Evolutionary conservation across 1,140 invertebrate genomes (phyloP).

Genomic region (Gyrodactylus bullatarudis): DNA sequence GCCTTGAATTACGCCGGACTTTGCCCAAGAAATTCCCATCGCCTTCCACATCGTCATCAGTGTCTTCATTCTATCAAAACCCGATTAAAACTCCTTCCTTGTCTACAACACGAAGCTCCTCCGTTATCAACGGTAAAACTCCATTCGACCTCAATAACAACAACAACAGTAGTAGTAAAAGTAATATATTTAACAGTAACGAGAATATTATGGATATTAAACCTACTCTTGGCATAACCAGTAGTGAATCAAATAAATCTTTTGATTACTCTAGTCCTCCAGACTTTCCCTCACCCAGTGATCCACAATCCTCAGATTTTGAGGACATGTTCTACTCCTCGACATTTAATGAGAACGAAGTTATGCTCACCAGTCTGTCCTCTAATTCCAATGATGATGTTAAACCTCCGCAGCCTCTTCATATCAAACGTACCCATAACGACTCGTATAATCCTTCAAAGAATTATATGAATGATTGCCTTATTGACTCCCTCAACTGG

Average conservation of each 20-base stretch:
- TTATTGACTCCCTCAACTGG: not conserved
- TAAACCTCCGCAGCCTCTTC: not conserved
- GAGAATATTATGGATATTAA: not conserved
- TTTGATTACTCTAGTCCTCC: not conserved
- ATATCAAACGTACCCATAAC: not conserved
- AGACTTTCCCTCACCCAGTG: not conserved
- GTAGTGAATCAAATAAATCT: not conserved
- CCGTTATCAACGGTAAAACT: not conserved
- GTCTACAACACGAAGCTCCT: not conserved
- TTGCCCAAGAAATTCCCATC: not conserved
- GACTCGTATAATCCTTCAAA: not conserved
- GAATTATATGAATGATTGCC: not conserved
- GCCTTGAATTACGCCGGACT: not conserved
- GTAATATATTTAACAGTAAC: not conserved
- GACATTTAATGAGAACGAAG: not conserved
- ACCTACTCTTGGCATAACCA: no score
- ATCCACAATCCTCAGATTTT: not conserved
- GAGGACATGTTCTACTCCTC: not conserved
- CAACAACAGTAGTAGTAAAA: not conserved
- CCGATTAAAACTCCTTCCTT: no score
- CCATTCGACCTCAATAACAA: not conserved
- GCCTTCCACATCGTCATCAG: not conserved
- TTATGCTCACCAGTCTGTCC: not conserved
- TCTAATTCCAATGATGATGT: not conserved
- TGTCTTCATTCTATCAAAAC: not conserved